These are phyloP conservation scores for Drosophila mimica DNA, from an alignment of 2,888 invertebrate species.

Conservation along the genomic window DNA sequence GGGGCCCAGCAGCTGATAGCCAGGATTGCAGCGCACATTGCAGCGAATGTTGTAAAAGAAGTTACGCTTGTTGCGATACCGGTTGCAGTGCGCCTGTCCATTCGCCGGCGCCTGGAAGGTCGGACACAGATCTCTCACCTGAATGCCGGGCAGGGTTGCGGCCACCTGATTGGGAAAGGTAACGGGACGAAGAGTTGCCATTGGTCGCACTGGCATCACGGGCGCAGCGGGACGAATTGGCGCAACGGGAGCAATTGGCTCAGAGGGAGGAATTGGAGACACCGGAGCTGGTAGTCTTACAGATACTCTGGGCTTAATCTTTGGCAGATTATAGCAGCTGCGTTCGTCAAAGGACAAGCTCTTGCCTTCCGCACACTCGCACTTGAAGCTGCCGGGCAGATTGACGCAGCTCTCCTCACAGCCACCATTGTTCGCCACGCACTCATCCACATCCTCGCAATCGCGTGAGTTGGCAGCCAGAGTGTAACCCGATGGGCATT, in stretches of 20 bases:
- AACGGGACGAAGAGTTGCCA: constrained; percentile 24
- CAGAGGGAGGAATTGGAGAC: background rate
- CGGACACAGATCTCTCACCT: constrained; percentile 80
- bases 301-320: background rate
- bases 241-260: background rate
- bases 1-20: constrained; percentile 86
- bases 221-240: constrained; percentile 2
- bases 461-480: constrained; percentile 84
- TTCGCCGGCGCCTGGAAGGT: constrained; percentile 80
- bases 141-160: constrained; percentile 12
- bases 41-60: constrained; percentile 84
- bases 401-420: constrained; percentile 85
- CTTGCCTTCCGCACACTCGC: constrained; percentile 85
- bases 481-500: constrained; percentile 87
- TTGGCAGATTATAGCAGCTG: constrained; percentile 58
- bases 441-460: constrained; percentile 87
- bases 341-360: constrained; percentile 73
- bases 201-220: constrained; percentile 22
- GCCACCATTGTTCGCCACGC: constrained; percentile 84
- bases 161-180: background rate
- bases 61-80: constrained; percentile 83
- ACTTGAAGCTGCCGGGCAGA: constrained; percentile 85
- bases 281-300: background rate
- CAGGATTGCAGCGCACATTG: constrained; percentile 84
- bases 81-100: constrained; percentile 83